Evolutionary conservation across 2,888 invertebrate species (phyloP).

Genomic region (Athalia rosae): DNA sequence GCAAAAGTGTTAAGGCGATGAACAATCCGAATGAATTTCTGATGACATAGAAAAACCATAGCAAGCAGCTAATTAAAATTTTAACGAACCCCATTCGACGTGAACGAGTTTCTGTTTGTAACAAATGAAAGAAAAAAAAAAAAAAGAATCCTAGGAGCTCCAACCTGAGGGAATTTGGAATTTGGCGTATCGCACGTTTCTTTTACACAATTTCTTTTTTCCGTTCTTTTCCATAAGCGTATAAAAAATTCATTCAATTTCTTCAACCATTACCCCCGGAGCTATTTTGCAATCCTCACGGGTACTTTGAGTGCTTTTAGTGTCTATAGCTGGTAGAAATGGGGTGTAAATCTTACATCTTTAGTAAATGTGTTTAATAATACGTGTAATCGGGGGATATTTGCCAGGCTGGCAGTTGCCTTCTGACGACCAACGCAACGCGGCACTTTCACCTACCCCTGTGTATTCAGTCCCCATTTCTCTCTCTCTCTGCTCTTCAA

Average conservation of each 20-base stretch:
- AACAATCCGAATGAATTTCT: too few species aligned
- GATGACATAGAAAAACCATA: too few species aligned
- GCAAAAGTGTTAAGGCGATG: too few species aligned
- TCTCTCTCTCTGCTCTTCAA: not conserved
- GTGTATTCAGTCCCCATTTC: not conserved
- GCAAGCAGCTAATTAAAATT: too few species aligned
- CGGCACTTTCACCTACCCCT: not conserved
- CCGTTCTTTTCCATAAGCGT: conserved; percentile 12
- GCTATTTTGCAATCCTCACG: conserved; percentile 42
- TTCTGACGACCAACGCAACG: conserved; percentile 1
- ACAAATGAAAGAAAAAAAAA: too few species aligned
- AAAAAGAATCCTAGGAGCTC: not conserved
- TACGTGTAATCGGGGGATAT: conserved; percentile 47
- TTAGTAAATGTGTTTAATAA: conserved; percentile 47
- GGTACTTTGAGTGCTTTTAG: conserved; percentile 25
- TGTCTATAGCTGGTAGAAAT: conserved; percentile 40
- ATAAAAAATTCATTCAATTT: conserved; percentile 48
- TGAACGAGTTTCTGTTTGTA: not conserved
- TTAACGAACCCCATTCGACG: too few species aligned
- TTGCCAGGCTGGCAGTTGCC: conserved; percentile 27
- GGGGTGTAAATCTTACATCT: conserved; percentile 46
- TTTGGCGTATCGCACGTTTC: not conserved
- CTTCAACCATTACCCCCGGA: conserved; percentile 43
- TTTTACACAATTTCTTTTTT: not conserved
- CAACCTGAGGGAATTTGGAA: not conserved